These are phyloP conservation scores for Pangasianodon gigas DNA, from an alignment of 2,113 vertebrate genomes.

Conservation along the genomic window DNA sequence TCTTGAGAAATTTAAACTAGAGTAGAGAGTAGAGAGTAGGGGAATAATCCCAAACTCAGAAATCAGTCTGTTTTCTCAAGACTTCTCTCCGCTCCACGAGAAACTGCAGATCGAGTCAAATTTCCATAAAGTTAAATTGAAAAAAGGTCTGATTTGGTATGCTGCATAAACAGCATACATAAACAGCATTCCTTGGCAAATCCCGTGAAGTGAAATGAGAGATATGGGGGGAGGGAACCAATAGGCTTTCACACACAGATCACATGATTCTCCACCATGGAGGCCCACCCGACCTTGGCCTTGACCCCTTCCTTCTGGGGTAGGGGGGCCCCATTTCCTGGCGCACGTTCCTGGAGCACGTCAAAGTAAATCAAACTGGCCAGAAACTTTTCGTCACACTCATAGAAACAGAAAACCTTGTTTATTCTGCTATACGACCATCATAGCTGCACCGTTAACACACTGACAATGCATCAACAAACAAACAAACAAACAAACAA, in stretches of 20 bases:
- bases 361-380: conserved; percentile 38
- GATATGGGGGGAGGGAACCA: conserved; percentile 26
- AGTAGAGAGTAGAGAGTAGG: not conserved
- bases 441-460: not conserved
- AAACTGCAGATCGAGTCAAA: conserved; percentile 16
- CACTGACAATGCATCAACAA: not conserved
- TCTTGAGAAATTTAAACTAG: not conserved
- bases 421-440: not conserved
- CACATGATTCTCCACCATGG: conserved; percentile 44
- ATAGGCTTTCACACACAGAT: conserved; percentile 32
- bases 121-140: conserved; percentile 26
- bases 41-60: not conserved
- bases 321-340: conserved; percentile 51
- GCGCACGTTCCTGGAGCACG: conserved; percentile 26
- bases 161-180: conserved; percentile 17
- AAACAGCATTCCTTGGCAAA: conserved; percentile 45
- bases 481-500: not conserved
- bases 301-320: conserved; percentile 46
- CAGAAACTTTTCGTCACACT: not conserved
- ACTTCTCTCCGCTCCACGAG: not conserved
- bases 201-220: conserved; percentile 35
- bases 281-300: conserved; percentile 53
- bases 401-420: no score
- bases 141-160: conserved; percentile 33
- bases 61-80: not conserved